Percentiles rank a stretch among this genome's conserved stretches.
Evolutionary conservation across 2,113 vertebrate species (phyloP).

Genomic region (Ciconia maguari): DNA sequence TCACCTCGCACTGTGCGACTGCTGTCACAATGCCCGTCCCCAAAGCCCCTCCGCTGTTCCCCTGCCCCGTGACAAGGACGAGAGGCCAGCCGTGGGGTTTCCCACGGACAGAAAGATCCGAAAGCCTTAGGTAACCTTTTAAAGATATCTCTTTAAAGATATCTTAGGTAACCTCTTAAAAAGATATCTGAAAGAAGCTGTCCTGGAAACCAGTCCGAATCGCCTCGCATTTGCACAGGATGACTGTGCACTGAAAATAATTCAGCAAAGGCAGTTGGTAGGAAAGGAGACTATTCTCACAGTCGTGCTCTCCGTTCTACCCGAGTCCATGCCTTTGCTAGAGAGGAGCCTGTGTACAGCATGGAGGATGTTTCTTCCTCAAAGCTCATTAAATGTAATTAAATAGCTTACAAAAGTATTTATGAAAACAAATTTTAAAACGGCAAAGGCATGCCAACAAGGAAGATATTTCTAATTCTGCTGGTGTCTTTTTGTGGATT

Average conservation of each 20-base stretch:
- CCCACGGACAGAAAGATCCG: accelerated
- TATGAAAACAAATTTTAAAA: conserved; percentile 67
- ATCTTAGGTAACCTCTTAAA: neutral
- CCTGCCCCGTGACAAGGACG: neutral
- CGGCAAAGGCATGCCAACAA: conserved; percentile 44
- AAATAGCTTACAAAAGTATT: conserved; percentile 71
- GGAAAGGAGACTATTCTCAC: neutral
- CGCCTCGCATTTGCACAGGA: neutral
- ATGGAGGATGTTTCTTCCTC: conserved; percentile 51
- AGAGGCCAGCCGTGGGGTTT: neutral
- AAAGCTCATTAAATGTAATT: conserved; percentile 76
- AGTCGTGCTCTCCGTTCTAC: neutral
- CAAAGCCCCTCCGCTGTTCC: neutral
- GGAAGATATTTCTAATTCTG: conserved; percentile 70
- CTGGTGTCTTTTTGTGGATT: conserved; percentile 73
- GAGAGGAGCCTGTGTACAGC: conserved; percentile 8
- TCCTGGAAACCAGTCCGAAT: neutral
- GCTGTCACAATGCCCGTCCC: accelerated
- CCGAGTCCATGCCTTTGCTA: neutral
- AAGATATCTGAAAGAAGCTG: neutral
- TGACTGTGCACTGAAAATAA: neutral
- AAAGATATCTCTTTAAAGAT: neutral
- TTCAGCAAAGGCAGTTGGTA: neutral
- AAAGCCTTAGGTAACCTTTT: neutral
- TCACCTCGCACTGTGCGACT: accelerated